Conservation (phyloP, 1,140 invertebrate genomes). For the Ips nitidus region DNA sequence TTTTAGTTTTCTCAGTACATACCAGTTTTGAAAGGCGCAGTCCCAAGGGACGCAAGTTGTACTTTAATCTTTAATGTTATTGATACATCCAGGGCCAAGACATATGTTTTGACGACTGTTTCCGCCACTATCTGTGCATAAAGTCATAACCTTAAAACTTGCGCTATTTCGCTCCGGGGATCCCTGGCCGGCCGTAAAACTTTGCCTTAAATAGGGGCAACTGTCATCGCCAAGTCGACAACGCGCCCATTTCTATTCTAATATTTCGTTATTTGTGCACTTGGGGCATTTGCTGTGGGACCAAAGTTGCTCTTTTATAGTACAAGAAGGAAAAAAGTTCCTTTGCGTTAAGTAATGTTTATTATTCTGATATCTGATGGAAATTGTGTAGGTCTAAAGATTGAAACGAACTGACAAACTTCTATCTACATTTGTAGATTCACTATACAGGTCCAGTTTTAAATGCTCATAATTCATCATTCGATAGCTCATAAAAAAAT, state of each 20-base stretch:
- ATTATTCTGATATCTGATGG: no score
- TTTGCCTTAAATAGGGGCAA: slow-evolving; percentile 23
- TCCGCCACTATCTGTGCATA: slow-evolving; percentile 29
- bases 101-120: slow-evolving; percentile 28
- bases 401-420: no score
- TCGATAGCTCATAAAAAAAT: no score
- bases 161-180: slow-evolving; percentile 9
- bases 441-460: no score
- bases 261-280: slow-evolving; percentile 33
- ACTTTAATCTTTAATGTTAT: slow-evolving; percentile 22
- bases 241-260: slow-evolving; percentile 29
- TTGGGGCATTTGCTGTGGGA: slow-evolving; percentile 20
- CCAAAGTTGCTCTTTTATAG: not conserved
- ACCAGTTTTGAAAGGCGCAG: no score
- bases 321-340: not conserved
- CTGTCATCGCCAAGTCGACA: slow-evolving; percentile 26
- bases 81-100: slow-evolving; percentile 5
- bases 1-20: no score
- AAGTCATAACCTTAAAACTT: slow-evolving; percentile 29
- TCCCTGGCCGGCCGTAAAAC: slow-evolving; percentile 19
- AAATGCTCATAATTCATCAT: no score
- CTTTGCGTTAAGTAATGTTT: not conserved
- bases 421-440: no score
- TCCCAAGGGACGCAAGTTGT: not conserved
- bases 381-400: no score